Conservation (phyloP, 2,113 vertebrate genomes). For the Hemiprocne comata region DNA sequence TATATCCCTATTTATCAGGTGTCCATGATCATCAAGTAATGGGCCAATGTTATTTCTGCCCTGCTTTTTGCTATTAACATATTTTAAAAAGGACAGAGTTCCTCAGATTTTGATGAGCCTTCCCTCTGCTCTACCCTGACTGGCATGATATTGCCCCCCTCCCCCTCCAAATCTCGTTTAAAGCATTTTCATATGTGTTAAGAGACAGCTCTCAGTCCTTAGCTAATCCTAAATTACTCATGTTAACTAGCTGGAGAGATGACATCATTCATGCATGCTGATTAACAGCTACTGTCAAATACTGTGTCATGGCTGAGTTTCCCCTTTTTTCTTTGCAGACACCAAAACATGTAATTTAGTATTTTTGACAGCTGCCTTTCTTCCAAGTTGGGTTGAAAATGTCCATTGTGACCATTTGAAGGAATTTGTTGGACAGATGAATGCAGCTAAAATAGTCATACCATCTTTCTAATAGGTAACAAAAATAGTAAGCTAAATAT, state of each 20-base stretch:
- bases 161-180: too few relatives aligned
- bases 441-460: not conserved
- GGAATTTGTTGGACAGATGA: not conserved
- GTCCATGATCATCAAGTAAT: too few relatives aligned
- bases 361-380: not conserved
- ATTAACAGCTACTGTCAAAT: not conserved
- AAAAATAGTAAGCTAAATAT: not conserved
- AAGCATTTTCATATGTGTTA: too few relatives aligned
- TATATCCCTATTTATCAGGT: too few relatives aligned
- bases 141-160: too few relatives aligned
- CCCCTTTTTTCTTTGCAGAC: not conserved
- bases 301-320: not conserved
- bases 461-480: not conserved
- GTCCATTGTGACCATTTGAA: not conserved
- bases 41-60: too few relatives aligned
- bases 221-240: not conserved
- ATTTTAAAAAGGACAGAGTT: too few relatives aligned
- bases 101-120: too few relatives aligned
- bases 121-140: too few relatives aligned
- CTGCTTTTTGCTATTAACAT: too few relatives aligned
- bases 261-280: not conserved
- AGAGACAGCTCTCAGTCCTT: not conserved
- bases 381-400: not conserved
- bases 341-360: not conserved
- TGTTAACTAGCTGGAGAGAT: not conserved